Evolutionary conservation across 2,888 invertebrate species (phyloP), one percentile per base, ranked within the genome.

Genomic region (Oasisia sp.): DNA sequence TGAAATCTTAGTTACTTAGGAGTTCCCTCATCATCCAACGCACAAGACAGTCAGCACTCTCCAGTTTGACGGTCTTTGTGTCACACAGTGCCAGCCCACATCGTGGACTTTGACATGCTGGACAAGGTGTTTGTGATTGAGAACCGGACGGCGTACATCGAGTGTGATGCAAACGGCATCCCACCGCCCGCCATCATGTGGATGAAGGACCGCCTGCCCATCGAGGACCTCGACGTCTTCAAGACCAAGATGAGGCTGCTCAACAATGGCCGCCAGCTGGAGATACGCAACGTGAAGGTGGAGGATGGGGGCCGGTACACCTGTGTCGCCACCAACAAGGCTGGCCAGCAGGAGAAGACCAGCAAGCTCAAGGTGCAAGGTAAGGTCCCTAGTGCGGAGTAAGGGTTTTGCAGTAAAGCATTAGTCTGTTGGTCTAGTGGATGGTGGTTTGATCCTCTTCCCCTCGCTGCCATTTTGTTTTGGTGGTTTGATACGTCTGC

Each of bases 261-360:
- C 14, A 94, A 95, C 91, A 93, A 95, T 32, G 96, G 95, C 32
- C 94, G 94, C 32, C 94, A 96, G 95, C 93, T 96, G 92, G 95
- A 94, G 92, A 74, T 94, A 89, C 89, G 93, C 74, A 93, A 93
- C 56, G 95, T 95, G 27, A 94, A 95, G 92, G 94, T 95, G 12
- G 94, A 94, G 4, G 96, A 97, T 94, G 95, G 95, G 1, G 97
- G 96, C 4, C 93, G 94, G n/a, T 97, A 97, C 94, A 96, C 95
- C 74, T 97, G 97, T 93, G 94, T 96, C 91, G 97, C 97, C 1
- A 94, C 94, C 27, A 97, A 97, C 94, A 96, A 96, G 91, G 97
- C 96, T 7, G 97, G 97, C 3, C 95, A 96, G 92, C 96, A 95
- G 90, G 95, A 96, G 91, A 96, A 96, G 92, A 94, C 94, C 50